phyloP scores from a whole-genome alignment of 2,113 vertebrate species.

The Melanotaenia duboulayi region DNA sequence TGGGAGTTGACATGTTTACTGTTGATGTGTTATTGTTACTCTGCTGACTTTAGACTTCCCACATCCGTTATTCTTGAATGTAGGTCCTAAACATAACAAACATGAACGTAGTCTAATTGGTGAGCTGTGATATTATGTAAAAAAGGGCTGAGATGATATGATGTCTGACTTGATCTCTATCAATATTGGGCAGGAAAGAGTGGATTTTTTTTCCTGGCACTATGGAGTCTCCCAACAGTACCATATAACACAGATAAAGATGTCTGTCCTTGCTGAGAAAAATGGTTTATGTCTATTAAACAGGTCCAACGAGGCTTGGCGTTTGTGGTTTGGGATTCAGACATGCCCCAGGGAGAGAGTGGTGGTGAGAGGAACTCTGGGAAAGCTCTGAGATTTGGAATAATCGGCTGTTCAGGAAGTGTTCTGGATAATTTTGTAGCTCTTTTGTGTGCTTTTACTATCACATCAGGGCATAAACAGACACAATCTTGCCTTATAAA shows the following conservation, averaged over 20 bases:
- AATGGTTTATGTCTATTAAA: not conserved
- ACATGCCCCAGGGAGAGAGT: constrained; percentile 55
- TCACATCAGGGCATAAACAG: no score
- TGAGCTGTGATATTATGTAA: constrained; percentile 51
- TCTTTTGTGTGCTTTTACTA: no score
- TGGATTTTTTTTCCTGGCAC: constrained; percentile 17
- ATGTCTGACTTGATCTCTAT: constrained; percentile 28
- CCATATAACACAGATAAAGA: constrained; percentile 1
- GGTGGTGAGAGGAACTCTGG: constrained; percentile 71
- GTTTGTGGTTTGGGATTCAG: constrained; percentile 48
- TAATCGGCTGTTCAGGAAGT: constrained; percentile 68
- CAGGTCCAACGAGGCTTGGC: constrained; percentile 17
- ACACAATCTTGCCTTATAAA: no score
- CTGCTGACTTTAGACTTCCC: constrained; percentile 43
- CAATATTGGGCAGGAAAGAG: constrained; percentile 28
- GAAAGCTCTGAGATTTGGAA: constrained; percentile 66
- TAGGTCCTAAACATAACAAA: constrained; percentile 33
- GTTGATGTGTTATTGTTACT: constrained; percentile 60
- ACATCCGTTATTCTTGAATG: constrained; percentile 31
- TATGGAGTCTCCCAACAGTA: not conserved
- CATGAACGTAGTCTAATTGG: constrained; percentile 37
- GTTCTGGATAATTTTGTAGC: constrained; percentile 21
- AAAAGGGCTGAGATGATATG: constrained; percentile 24
- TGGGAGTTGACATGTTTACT: constrained; percentile 58
- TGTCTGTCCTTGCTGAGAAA: constrained; percentile 15